Evolutionary conservation across 2,888 invertebrate genomes (phyloP).

Genomic region (Ichneumoninae sp.): DNA sequence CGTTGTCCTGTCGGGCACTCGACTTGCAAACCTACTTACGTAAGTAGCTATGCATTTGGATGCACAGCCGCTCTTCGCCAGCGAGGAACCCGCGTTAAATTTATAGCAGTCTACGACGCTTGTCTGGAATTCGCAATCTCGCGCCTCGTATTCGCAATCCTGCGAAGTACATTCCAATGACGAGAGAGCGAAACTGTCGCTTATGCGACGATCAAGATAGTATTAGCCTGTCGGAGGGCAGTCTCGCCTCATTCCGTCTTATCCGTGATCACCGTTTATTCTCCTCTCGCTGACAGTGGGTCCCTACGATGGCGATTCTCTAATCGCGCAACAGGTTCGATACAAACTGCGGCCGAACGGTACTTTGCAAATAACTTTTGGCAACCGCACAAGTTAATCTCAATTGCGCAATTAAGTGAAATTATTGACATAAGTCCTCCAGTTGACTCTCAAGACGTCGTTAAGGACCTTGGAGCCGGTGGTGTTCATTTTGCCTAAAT

Average conservation of each 20-base stretch:
- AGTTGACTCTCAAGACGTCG: not conserved
- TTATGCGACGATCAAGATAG: constrained; percentile 9
- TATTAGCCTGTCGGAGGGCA: not conserved
- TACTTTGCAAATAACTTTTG: not conserved
- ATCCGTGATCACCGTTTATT: no score
- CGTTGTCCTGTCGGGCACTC: constrained; percentile 55
- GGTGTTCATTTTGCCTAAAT: no score
- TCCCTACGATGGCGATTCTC: not conserved
- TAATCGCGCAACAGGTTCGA: constrained; percentile 54
- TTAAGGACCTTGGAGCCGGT: no score
- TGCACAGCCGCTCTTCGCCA: not conserved
- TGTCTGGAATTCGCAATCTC: constrained; percentile 47
- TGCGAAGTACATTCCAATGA: constrained; percentile 1
- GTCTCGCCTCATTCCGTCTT: not conserved
- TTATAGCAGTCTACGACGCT: constrained; percentile 39
- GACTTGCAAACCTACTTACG: constrained; percentile 55
- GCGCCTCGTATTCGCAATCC: not conserved
- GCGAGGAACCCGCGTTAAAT: constrained; percentile 42
- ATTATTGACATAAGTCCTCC: constrained; percentile 12
- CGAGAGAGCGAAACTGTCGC: not conserved
- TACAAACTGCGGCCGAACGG: constrained; percentile 11
- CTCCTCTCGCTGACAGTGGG: no score
- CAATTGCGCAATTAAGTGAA: constrained; percentile 44
- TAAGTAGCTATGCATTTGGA: constrained; percentile 19
- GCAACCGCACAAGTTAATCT: constrained; percentile 15